Evolutionary conservation across 2,113 vertebrate species (phyloP), one percentile per base, ranked within the genome.

Genomic region (Pedionomus torquatus): DNA sequence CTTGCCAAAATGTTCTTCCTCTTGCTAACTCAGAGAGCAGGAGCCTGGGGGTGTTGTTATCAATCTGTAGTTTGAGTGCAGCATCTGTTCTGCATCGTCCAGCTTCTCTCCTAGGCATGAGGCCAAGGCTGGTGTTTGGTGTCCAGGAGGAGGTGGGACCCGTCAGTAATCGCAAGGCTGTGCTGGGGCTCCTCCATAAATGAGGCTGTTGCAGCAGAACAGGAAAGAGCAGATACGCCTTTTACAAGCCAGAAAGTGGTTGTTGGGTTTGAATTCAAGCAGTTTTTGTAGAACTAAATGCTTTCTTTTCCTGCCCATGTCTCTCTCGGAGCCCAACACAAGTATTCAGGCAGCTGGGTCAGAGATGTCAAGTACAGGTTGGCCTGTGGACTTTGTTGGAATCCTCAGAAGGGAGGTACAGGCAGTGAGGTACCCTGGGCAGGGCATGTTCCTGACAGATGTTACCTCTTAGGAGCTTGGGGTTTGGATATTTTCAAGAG

Each of bases 81-180:
- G 87, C 89, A 83, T 96, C 93, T 95, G 89, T 91, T 94, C 91
- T 68, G 55, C 2, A 3, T 91, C 30, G 0, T 89, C 72, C 39
- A 55, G 23, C 55, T 68, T 77, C 28, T 89, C 51, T 48, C 83
- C 76, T 5, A 25, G 80, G 83, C 39, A 0, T 9, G 55, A 71
- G 64, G 80, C 91, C 83, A 87, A 84, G 48, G 49, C n/a, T 74
- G 71, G 54, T 63, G 51, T 63, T 94, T 89, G 76, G 46, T 90
- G 91, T 89, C 69, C 91, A 58, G 83, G 65, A 82, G 71, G 61
- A 92, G 51, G 76, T 91, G 93, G 72, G 71, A 92, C 80, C 79
- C 85, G 90, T 76, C 75, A 83, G 60, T n/a, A 52, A 84, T 48
- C 8, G 23, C 51, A 72, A 37, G 61, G 55, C 51, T 87, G 35